Conservation (phyloP, 2,888 invertebrate species). For the Drosophila pegasa region DNA sequence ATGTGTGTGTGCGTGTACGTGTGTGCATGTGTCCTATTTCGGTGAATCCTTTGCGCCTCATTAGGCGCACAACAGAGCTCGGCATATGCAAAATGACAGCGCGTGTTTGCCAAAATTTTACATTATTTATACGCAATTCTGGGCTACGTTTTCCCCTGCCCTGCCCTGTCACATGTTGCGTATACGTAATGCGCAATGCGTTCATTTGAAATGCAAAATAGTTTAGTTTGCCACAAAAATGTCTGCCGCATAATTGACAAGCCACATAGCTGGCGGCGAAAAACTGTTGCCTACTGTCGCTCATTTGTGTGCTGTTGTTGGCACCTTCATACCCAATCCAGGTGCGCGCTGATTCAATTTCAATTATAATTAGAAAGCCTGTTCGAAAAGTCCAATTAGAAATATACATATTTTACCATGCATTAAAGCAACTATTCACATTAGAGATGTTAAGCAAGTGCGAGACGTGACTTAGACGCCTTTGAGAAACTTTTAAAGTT, state of each 20-base stretch:
- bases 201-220: constrained; percentile 78
- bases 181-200: constrained; percentile 46
- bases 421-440: neutral
- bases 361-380: constrained; percentile 12
- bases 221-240: constrained; percentile 66
- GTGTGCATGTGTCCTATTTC: constrained; percentile 18
- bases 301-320: constrained; percentile 69
- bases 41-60: constrained; percentile 35
- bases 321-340: constrained; percentile 48
- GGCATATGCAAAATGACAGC: constrained; percentile 42
- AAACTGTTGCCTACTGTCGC: constrained; percentile 29
- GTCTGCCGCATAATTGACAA: constrained; percentile 56
- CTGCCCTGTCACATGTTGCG: constrained; percentile 39
- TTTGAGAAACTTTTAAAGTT: no score
- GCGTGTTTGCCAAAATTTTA: constrained; percentile 28
- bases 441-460: neutral
- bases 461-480: neutral
- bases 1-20: constrained; percentile 15
- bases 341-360: constrained; percentile 3
- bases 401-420: neutral
- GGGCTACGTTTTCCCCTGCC: constrained; percentile 4
- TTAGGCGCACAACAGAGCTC: constrained; percentile 35
- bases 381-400: neutral
- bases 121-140: constrained; percentile 69
- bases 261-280: constrained; percentile 5